These are phyloP conservation scores for Pterostichus niger DNA, from an alignment of 2,888 invertebrate species.

Conservation along the genomic window DNA sequence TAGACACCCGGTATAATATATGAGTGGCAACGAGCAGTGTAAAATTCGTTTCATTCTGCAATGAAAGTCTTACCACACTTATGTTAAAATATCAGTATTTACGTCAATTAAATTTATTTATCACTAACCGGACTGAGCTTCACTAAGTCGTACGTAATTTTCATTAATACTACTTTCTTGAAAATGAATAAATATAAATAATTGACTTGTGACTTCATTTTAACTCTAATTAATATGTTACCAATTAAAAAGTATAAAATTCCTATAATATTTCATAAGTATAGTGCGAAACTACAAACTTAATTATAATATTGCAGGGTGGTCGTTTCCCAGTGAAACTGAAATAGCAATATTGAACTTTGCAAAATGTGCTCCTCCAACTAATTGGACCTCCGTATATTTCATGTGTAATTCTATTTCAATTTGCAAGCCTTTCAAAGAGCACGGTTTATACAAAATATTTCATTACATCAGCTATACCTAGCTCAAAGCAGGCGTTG, in stretches of 20 bases:
- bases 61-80: too few relatives aligned
- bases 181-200: too few relatives aligned
- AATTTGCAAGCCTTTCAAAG: constrained; percentile 49
- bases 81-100: too few relatives aligned
- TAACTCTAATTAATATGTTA: too few relatives aligned
- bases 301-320: constrained; percentile 38
- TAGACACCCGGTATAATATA: too few relatives aligned
- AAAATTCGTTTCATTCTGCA: too few relatives aligned
- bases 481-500: constrained; percentile 11
- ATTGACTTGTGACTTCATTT: too few relatives aligned
- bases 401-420: constrained; percentile 57
- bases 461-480: constrained; percentile 10
- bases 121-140: too few relatives aligned
- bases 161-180: too few relatives aligned
- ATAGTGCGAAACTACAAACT: constrained; percentile 42
- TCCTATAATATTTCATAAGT: not conserved
- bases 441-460: constrained; percentile 15
- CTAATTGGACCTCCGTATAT: constrained; percentile 37
- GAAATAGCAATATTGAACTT: constrained; percentile 11
- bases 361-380: constrained; percentile 1
- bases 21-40: too few relatives aligned
- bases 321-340: not conserved
- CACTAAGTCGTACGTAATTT: too few relatives aligned
- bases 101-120: too few relatives aligned
- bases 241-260: not conserved